phyloP scores from a whole-genome alignment of 1,140 invertebrate species.

The Lepidotrigona ventralis region DNA sequence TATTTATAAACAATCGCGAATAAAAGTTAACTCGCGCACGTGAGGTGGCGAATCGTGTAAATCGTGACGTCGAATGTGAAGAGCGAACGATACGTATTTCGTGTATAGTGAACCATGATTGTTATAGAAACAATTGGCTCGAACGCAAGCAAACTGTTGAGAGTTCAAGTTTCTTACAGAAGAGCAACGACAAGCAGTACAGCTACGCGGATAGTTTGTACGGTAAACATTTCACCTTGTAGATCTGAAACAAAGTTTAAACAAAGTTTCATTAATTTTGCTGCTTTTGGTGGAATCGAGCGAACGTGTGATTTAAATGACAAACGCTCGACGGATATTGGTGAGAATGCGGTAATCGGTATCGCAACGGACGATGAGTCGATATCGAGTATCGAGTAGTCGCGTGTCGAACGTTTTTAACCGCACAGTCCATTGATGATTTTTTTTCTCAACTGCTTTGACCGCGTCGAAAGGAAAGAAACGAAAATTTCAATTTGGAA shows the following conservation, averaged over 20 bases:
- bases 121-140: neutral
- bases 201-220: constrained; percentile 47
- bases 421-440: no score
- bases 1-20: no score
- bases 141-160: neutral
- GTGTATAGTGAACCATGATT: no score
- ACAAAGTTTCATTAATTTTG: neutral
- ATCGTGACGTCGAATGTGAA: no score
- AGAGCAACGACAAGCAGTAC: constrained; percentile 56
- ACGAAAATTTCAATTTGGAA: no score
- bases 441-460: no score
- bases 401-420: neutral
- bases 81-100: neutral
- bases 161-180: constrained; percentile 61
- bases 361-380: no score
- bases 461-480: no score
- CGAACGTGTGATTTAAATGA: neutral
- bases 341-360: no score
- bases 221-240: constrained; percentile 57
- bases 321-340: neutral
- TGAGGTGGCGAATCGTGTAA: no score
- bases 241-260: constrained; percentile 56
- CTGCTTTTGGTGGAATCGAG: neutral
- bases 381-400: no score
- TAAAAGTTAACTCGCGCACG: no score